Percentiles rank a stretch among this genome's conserved stretches.
Evolutionary conservation across 2,888 invertebrate genomes (phyloP).

Genomic region (Hyposoter dolosus): DNA sequence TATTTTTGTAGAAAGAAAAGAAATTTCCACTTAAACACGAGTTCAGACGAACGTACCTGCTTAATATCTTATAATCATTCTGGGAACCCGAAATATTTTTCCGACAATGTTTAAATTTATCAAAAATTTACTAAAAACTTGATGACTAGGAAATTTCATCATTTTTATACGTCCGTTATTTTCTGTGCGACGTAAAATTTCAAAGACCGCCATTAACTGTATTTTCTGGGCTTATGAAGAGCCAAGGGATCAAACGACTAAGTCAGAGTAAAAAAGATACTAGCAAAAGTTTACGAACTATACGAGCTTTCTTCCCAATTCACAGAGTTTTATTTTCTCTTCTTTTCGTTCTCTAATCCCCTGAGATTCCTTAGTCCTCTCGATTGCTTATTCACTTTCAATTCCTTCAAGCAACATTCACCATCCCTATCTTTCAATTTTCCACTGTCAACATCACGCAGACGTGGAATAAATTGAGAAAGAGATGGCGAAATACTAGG

Average conservation of each 20-base stretch:
- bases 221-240: no score
- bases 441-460: constrained; percentile 8
- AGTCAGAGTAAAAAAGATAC: constrained; percentile 9
- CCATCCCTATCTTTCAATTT: neutral
- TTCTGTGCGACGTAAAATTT: no score
- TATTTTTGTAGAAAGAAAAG: no score
- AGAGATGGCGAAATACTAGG: neutral
- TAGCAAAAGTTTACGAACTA: constrained; percentile 10
- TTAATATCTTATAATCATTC: no score
- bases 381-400: neutral
- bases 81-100: no score
- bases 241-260: constrained; percentile 2
- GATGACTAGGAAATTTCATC: no score
- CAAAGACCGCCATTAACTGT: no score
- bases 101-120: no score
- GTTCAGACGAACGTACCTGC: no score
- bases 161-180: no score
- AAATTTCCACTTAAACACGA: no score
- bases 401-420: neutral
- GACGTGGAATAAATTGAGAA: constrained; percentile 44
- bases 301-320: neutral
- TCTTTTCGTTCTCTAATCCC: neutral
- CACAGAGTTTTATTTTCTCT: neutral
- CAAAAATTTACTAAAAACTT: no score
- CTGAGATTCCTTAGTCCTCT: neutral